Evolutionary conservation across 1,140 invertebrate species (phyloP).

Genomic region (Brachystomella parvula): DNA sequence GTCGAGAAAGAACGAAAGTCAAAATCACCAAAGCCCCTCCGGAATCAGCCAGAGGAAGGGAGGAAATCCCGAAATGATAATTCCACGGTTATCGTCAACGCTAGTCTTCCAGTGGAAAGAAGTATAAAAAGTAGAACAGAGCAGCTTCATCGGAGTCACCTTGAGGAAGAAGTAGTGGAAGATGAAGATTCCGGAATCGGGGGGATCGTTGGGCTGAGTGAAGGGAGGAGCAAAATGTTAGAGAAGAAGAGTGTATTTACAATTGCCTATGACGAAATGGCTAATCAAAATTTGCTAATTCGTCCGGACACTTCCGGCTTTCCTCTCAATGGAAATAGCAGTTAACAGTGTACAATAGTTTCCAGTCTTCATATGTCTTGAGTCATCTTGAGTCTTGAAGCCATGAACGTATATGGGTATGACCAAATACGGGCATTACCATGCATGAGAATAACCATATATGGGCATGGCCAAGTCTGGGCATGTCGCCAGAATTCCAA

Average conservation of each 20-base stretch:
- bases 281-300: conserved; percentile 50
- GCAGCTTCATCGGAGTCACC: background rate
- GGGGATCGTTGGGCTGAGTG: conserved; percentile 35
- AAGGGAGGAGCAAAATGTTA: conserved; percentile 56
- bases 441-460: no score
- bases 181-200: conserved; percentile 38
- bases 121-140: background rate
- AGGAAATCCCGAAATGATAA: background rate
- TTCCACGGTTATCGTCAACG: background rate
- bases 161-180: conserved; percentile 11
- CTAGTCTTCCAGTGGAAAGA: background rate
- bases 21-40: background rate
- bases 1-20: background rate
- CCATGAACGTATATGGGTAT: no score
- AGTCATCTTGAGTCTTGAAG: no score
- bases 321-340: no score
- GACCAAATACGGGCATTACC: no score
- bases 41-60: background rate
- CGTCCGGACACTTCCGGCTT: conserved; percentile 47
- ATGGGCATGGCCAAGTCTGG: no score
- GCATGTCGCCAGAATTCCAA: no score
- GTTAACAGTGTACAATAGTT: no score
- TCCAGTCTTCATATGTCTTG: no score
- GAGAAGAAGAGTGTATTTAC: conserved; percentile 91
- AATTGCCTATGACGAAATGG: conserved; percentile 80